These are phyloP conservation scores for Hoplostethus mediterraneus DNA, from an alignment of 2,797 vertebrate genomes.

Conservation along the genomic window DNA sequence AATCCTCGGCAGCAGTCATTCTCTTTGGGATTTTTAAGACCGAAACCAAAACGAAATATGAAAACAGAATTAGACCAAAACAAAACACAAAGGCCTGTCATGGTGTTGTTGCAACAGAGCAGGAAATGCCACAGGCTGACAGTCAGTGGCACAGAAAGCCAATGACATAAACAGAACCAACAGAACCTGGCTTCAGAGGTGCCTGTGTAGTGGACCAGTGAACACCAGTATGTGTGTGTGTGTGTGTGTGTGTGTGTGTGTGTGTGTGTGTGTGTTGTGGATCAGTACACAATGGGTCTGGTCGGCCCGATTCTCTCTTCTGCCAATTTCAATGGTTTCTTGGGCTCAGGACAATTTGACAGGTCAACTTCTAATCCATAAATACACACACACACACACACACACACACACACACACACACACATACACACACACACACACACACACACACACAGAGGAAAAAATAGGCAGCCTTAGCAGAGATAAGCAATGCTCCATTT, in stretches of 20 bases:
- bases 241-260: slow-evolving; percentile 5
- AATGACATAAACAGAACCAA: slow-evolving; percentile 42
- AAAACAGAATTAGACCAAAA: slow-evolving; percentile 19
- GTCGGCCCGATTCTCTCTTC: background rate
- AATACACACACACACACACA: background rate
- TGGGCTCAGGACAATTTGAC: slow-evolving; percentile 15
- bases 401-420: background rate
- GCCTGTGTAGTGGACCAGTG: slow-evolving; percentile 9
- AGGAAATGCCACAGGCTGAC: slow-evolving; percentile 37
- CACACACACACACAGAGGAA: background rate
- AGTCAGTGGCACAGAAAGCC: slow-evolving; percentile 49
- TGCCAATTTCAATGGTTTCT: background rate
- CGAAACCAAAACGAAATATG: background rate
- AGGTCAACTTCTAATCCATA: slow-evolving; percentile 1
- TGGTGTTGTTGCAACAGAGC: slow-evolving; percentile 15
- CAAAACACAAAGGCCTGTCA: slow-evolving; percentile 21
- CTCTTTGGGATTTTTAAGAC: background rate
- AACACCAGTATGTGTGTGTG: slow-evolving; percentile 17
- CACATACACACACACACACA: background rate
- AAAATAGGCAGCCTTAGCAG: slow-evolving; percentile 20
- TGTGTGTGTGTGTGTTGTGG: slow-evolving; percentile 19
- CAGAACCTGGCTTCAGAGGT: slow-evolving; percentile 23
- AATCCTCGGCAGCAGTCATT: background rate
- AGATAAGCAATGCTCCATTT: slow-evolving; percentile 26
- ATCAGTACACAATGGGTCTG: slow-evolving; percentile 17